Evolutionary conservation across 2,888 invertebrate species (phyloP).

Genomic region (Eumacrocentrus americanus): DNA sequence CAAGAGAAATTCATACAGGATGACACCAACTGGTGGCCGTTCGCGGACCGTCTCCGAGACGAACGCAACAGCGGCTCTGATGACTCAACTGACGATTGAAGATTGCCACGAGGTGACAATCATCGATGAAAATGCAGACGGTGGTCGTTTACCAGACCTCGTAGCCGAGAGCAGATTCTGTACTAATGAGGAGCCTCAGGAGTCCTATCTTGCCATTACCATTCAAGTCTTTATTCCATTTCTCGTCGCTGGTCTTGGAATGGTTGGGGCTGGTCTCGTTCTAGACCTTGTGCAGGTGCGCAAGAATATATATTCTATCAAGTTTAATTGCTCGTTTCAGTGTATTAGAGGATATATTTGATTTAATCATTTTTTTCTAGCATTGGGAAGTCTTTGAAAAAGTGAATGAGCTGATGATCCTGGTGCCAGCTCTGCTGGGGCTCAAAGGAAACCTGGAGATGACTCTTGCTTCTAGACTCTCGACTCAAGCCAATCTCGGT

Average conservation of each 20-base stretch:
- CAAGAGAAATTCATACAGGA: conserved; percentile 50
- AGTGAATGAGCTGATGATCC: conserved; percentile 74
- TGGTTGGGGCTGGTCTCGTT: conserved; percentile 79
- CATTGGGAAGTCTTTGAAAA: conserved; percentile 75
- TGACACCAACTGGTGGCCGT: conserved; percentile 55
- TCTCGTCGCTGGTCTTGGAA: conserved; percentile 77
- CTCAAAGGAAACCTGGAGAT: conserved; percentile 94
- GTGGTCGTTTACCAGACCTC: conserved; percentile 65
- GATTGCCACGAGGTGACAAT: conserved; percentile 51
- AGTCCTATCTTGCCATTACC: conserved; percentile 68
- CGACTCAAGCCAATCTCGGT: conserved; percentile 87
- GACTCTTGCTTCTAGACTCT: conserved; percentile 93
- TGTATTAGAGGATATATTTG: too few species aligned
- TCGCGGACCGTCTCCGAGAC: conserved; percentile 55
- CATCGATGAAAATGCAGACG: conserved; percentile 56
- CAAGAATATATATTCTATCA: too few species aligned
- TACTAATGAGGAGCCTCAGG: conserved; percentile 61
- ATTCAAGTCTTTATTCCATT: conserved; percentile 76
- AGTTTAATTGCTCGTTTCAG: too few species aligned
- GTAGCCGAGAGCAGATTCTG: conserved; percentile 64
- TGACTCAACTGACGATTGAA: conserved; percentile 41
- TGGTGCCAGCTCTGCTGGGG: conserved; percentile 83
- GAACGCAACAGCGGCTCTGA: conserved; percentile 39
- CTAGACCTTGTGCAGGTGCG: conserved; percentile 77
- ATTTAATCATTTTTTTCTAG: conserved; percentile 58